Conservation (phyloP, 2,113 vertebrate species). For the Micronycteris hirsuta region DNA sequence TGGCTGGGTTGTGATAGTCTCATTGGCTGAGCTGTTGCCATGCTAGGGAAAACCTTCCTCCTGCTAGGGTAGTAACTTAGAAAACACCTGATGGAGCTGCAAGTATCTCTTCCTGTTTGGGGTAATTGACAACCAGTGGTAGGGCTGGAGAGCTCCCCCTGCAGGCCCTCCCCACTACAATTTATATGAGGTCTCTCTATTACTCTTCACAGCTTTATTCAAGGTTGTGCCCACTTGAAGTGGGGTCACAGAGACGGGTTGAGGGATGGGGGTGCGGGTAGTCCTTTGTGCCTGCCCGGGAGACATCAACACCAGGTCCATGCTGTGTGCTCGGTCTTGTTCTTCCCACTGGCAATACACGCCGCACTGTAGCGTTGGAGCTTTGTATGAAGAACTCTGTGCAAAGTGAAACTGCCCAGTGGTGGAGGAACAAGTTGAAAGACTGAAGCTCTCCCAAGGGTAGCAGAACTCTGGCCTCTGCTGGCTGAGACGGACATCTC, state of each 20-base stretch:
- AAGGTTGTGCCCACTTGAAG: rapidly evolving
- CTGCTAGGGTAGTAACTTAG: not conserved
- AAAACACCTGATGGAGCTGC: not conserved
- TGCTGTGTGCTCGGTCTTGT: no score
- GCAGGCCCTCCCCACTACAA: no score
- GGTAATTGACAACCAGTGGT: not conserved
- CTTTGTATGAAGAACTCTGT: not conserved
- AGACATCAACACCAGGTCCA: no score
- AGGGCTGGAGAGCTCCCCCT: not conserved
- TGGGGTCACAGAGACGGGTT: rapidly evolving
- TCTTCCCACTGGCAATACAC: rapidly evolving
- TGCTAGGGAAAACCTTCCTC: not conserved
- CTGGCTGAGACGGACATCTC: not conserved
- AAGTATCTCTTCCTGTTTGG: no score
- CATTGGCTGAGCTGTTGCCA: not conserved
- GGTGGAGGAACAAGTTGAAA: rapidly evolving
- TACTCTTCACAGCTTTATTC: not conserved
- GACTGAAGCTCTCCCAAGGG: rapidly evolving
- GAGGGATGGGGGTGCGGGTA: rapidly evolving
- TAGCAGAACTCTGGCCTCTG: not conserved
- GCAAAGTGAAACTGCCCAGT: no score
- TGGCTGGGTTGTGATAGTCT: not conserved
- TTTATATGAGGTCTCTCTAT: not conserved
- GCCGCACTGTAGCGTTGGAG: rapidly evolving
- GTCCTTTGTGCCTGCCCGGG: no score